These are phyloP conservation scores for Dryoscopus gambensis DNA, from an alignment of 2,113 vertebrate species.

Conservation along the genomic window DNA sequence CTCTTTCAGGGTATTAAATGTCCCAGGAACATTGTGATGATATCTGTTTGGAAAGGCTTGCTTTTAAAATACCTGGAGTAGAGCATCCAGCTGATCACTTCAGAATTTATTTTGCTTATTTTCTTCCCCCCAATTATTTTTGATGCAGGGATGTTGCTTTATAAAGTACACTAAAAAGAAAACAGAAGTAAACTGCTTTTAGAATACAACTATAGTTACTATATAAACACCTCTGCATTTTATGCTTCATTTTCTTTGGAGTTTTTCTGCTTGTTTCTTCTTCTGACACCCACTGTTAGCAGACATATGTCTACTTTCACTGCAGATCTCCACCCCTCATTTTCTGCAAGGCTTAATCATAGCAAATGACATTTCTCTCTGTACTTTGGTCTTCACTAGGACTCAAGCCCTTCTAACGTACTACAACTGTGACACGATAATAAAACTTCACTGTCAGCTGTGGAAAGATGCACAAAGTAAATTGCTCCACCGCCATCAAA, in stretches of 20 bases:
- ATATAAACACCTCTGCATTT: background rate
- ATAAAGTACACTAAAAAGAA: background rate
- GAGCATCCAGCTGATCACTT: background rate
- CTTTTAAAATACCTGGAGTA: background rate
- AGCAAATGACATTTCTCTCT: background rate
- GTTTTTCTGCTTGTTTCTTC: background rate
- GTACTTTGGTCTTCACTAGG: background rate
- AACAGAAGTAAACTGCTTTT: background rate
- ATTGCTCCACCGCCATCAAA: background rate
- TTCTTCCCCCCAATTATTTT: background rate
- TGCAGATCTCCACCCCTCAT: background rate
- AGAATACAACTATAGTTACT: background rate
- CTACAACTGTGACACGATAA: background rate
- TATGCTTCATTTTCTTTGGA: background rate
- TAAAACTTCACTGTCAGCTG: slow-evolving; percentile 14
- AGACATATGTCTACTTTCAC: background rate
- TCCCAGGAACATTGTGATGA: background rate
- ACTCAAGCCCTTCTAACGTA: background rate
- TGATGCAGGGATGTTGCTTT: background rate
- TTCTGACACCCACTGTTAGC: slow-evolving; percentile 2
- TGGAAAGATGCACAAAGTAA: slow-evolving; percentile 11
- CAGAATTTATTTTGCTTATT: background rate
- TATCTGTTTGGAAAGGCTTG: background rate
- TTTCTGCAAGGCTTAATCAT: slow-evolving; percentile 20
- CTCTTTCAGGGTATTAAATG: background rate